Evolutionary conservation across 35 echinoderm and acorn worm species (phyloP).

Genomic region (Chiridota heheva): DNA sequence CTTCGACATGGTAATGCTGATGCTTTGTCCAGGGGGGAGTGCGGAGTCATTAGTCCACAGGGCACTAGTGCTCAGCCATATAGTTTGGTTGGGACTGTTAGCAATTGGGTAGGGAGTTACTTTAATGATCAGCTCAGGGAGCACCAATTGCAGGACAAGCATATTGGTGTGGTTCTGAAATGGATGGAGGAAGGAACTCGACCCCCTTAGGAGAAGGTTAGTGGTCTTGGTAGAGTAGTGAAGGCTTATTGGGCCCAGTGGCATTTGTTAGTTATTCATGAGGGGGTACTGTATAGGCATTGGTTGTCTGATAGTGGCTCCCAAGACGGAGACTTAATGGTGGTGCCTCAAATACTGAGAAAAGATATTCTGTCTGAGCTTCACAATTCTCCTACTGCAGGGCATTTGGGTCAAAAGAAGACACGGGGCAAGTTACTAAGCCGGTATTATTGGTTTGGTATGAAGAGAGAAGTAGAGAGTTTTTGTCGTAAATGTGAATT

Average conservation of each 20-base stretch:
- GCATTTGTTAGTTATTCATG: too few species aligned
- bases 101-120: not conserved
- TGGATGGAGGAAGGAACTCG: not conserved
- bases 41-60: too few species aligned
- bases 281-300: too few species aligned
- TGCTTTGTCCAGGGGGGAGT: not conserved
- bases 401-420: slow-evolving; percentile 33
- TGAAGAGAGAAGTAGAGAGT: slow-evolving; percentile 3
- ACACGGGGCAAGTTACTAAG: slow-evolving; percentile 1
- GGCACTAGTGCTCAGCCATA: not conserved
- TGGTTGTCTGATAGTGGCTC: slow-evolving; percentile 26
- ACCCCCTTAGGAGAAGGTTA: too few species aligned
- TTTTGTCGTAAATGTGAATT: slow-evolving; percentile 32
- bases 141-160: not conserved
- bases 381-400: not conserved
- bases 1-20: slow-evolving; percentile 46
- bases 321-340: not conserved
- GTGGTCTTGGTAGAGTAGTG: too few species aligned
- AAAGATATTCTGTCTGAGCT: slow-evolving; percentile 2
- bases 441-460: slow-evolving; percentile 21
- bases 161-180: not conserved
- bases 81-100: not conserved
- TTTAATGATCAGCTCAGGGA: not conserved
- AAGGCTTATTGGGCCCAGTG: too few species aligned
- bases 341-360: slow-evolving; percentile 12